Base-by-base conservation (phyloP, 2,888 invertebrate species). In the Ephialtes manifestator region DNA sequence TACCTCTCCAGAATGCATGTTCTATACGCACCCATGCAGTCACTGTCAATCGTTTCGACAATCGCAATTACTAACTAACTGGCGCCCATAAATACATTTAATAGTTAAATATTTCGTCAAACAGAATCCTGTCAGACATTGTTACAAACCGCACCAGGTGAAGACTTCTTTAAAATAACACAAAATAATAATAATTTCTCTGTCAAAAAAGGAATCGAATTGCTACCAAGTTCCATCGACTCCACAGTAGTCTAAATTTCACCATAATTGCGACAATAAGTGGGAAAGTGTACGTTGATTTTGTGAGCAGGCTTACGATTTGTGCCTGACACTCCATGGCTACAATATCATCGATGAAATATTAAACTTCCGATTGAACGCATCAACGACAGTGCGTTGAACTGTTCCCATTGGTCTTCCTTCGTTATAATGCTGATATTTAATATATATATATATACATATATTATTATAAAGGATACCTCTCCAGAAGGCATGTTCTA, bases 61-160 rank as follows among this genome's bases (percentile, higher is more conserved):
- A 91, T 93, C 90, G 91, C 92, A 93, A 93, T 93, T 93, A 93
- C 92, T n/a, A n/a, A n/a, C n/a, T n/a, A n/a, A n/a, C n/a, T n/a
- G n/a, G n/a, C n/a, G n/a, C n/a, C n/a, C n/a, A n/a, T n/a, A n/a
- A n/a, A n/a, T n/a, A n/a, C n/a, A n/a, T n/a, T n/a, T n/a, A n/a
- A n/a, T n/a, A n/a, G n/a, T n/a, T n/a, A n/a, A n/a, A n/a, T n/a
- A n/a, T n/a, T n/a, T n/a, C n/a, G n/a, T n/a, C n/a, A n/a, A n/a
- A n/a, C n/a, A n/a, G n/a, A n/a, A n/a, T n/a, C n/a, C n/a, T n/a
- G n/a, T n/a, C n/a, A n/a, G n/a, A n/a, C n/a, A n/a, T n/a, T n/a
- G n/a, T n/a, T n/a, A n/a, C n/a, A n/a, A n/a, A n/a, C n/a, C n/a
- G n/a, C n/a, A n/a, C n/a, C n/a, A n/a, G n/a, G n/a, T n/a, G n/a